These are phyloP conservation scores for Octodon degus DNA, from an alignment of 2,113 vertebrate species.

Conservation along the genomic window DNA sequence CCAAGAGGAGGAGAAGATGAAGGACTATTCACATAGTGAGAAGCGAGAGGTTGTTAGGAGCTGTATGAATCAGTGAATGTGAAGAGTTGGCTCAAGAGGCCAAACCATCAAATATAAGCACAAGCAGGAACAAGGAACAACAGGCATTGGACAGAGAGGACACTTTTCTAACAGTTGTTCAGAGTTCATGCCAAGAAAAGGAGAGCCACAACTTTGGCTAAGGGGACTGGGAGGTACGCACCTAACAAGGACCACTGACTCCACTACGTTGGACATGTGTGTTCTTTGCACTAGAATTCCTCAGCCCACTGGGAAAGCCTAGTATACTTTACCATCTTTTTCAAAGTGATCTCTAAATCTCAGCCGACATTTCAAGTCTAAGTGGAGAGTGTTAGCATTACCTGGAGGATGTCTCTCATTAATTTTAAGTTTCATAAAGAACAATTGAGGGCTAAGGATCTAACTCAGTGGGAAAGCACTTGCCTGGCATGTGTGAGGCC, in stretches of 20 bases:
- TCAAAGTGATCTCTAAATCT: conserved; percentile 61
- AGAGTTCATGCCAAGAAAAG: background rate
- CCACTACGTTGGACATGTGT: background rate
- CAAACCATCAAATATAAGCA: background rate
- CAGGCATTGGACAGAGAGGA: background rate
- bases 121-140: background rate
- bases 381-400: conserved; percentile 40
- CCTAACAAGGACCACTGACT: background rate
- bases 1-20: conserved; percentile 5
- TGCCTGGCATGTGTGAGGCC: background rate
- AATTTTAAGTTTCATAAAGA: conserved; percentile 63
- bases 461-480: background rate
- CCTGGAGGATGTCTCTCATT: conserved; percentile 24
- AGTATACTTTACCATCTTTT: background rate
- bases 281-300: background rate
- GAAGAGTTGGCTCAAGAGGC: background rate
- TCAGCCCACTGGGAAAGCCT: background rate
- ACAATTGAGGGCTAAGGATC: background rate
- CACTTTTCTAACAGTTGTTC: background rate
- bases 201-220: background rate
- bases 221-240: background rate
- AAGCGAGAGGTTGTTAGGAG: background rate
- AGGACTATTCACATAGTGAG: background rate
- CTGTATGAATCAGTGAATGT: background rate
- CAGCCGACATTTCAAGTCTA: conserved; percentile 41